Evolutionary conservation across 2,113 vertebrate genomes (phyloP).

Genomic region (Isichthys henryi): DNA sequence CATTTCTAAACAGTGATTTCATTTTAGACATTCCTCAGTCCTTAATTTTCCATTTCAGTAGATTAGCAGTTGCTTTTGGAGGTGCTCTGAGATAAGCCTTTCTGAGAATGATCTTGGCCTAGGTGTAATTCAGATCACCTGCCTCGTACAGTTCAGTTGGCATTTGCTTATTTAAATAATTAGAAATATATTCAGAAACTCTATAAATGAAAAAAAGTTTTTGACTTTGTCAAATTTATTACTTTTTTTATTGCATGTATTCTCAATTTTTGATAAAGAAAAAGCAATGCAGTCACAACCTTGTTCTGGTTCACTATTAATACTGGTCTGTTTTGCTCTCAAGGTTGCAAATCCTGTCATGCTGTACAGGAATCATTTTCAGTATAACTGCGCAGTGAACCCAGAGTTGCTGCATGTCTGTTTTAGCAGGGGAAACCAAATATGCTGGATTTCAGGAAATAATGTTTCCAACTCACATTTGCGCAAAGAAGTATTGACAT

Average conservation of each 20-base stretch:
- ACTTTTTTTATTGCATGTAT: not conserved
- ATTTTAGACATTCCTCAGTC: not conserved
- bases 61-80: not conserved
- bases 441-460: too few relatives aligned
- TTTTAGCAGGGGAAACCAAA: too few relatives aligned
- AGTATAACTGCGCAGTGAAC: not conserved
- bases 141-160: not conserved
- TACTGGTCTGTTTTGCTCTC: too few relatives aligned
- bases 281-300: not conserved
- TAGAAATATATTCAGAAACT: not conserved
- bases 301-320: too few relatives aligned
- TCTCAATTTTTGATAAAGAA: not conserved
- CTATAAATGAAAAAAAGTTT: not conserved
- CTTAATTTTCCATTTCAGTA: not conserved
- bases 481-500: too few relatives aligned
- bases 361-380: not conserved
- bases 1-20: not conserved
- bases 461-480: too few relatives aligned
- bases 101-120: not conserved
- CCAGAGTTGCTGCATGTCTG: too few relatives aligned
- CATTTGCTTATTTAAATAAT: not conserved
- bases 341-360: too few relatives aligned
- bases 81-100: not conserved
- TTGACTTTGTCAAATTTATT: not conserved
- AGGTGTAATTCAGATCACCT: not conserved